Percentiles rank a stretch among this genome's conserved stretches.
phyloP scores from a whole-genome alignment of 1,140 invertebrate genomes.

The Thaumatotibia leucotreta region DNA sequence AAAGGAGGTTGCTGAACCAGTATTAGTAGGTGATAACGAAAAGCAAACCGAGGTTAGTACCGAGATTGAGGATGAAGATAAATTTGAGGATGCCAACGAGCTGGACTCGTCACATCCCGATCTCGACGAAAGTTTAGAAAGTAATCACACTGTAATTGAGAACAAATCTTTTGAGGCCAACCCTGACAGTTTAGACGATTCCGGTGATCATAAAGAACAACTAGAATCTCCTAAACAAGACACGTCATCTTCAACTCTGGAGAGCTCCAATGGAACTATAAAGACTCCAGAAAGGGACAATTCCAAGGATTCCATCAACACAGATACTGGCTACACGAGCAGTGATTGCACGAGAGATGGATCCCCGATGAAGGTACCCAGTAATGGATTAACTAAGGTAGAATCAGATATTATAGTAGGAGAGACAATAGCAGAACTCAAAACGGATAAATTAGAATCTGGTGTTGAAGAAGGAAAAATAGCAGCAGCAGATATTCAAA shows the following conservation, averaged over 20 bases:
- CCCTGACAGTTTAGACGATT: conserved; percentile 25
- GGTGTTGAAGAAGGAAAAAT: neutral
- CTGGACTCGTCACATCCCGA: conserved; percentile 42
- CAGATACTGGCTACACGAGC: conserved; percentile 34
- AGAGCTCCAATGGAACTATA: conserved; percentile 29
- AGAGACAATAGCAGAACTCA: neutral
- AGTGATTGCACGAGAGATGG: conserved; percentile 14
- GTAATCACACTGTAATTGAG: conserved; percentile 54
- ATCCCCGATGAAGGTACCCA: conserved; percentile 12
- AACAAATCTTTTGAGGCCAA: conserved; percentile 48
- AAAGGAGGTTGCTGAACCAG: conserved; percentile 6
- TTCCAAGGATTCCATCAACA: conserved; percentile 38
- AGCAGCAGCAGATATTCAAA: neutral
- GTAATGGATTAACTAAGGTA: neutral
- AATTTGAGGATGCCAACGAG: conserved; percentile 13
- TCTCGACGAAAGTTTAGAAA: conserved; percentile 50
- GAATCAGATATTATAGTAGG: neutral
- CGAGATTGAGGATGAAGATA: conserved; percentile 12
- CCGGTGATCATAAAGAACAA: conserved; percentile 18
- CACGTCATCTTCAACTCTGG: conserved; percentile 26
- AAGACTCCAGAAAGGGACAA: conserved; percentile 34
- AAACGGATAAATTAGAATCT: neutral
- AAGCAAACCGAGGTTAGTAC: neutral
- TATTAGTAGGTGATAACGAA: neutral
- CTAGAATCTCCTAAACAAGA: conserved; percentile 27